A percentile compares a stretch with the other conserved stretches of the same genome.
Conservation (phyloP, 2,888 invertebrate species). For the Steinernema hermaphroditum region DNA sequence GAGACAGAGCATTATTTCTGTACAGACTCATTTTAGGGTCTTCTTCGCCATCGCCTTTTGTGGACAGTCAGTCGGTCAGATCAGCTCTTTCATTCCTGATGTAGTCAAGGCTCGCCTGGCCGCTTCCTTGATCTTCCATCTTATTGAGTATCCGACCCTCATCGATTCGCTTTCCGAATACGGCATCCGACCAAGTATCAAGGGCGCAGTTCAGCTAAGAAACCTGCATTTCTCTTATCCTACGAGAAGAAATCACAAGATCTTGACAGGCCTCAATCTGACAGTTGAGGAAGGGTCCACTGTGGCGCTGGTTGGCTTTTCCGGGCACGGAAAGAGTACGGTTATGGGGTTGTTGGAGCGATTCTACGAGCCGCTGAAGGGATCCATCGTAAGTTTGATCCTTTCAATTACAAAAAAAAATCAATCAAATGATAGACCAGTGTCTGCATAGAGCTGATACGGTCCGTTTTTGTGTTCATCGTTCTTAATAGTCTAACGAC, state of each 20-base stretch:
- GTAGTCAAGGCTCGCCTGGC: slow-evolving; percentile 69
- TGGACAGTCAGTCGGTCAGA: slow-evolving; percentile 69
- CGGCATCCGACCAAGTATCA: slow-evolving; percentile 51
- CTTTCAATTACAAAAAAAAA: slow-evolving; percentile 30
- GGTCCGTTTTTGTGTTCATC: too few species aligned
- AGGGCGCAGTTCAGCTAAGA: slow-evolving; percentile 66
- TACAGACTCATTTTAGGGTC: slow-evolving; percentile 67
- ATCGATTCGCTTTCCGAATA: slow-evolving; percentile 66
- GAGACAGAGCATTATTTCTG: too few species aligned
- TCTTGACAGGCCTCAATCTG: slow-evolving; percentile 67
- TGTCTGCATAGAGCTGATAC: too few species aligned
- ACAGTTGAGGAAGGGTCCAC: slow-evolving; percentile 61
- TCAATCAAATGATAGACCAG: too few species aligned
- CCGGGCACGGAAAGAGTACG: slow-evolving; percentile 67
- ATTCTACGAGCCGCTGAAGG: slow-evolving; percentile 79
- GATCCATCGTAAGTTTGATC: slow-evolving; percentile 73
- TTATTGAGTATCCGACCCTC: slow-evolving; percentile 66
- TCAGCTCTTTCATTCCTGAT: slow-evolving; percentile 68
- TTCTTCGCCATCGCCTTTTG: slow-evolving; percentile 72
- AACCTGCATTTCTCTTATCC: slow-evolving; percentile 68
- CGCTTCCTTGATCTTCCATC: slow-evolving; percentile 68
- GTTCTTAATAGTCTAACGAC: too few species aligned
- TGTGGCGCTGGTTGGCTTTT: slow-evolving; percentile 61
- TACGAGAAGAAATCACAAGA: slow-evolving; percentile 65
- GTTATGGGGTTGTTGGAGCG: slow-evolving; percentile 74